phyloP scores from a whole-genome alignment of 1,140 invertebrate species.

The Acromyrmex charruanus region DNA sequence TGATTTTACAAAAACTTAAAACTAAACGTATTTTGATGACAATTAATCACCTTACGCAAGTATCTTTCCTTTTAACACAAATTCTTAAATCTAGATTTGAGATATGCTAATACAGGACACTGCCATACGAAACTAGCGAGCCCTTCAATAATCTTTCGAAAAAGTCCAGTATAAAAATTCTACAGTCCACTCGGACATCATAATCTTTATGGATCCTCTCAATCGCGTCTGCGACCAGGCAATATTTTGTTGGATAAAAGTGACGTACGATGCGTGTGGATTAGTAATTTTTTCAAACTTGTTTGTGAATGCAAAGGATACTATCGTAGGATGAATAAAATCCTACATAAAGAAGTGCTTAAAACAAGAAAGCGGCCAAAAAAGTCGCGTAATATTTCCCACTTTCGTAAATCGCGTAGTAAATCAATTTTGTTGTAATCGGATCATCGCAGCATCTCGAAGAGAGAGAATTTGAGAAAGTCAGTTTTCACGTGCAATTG shows the following conservation, averaged over 20 bases:
- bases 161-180: conserved; percentile 30
- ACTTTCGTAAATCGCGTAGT: conserved; percentile 16
- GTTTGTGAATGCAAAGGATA: conserved; percentile 41
- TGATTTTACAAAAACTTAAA: neutral
- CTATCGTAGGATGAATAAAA: conserved; percentile 14
- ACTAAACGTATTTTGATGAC: neutral
- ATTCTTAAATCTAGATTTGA: neutral
- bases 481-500: conserved; percentile 22
- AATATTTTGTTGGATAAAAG: conserved; percentile 60
- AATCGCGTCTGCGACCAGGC: conserved; percentile 50
- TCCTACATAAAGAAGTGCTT: conserved; percentile 36
- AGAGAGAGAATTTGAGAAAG: too few species aligned
- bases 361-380: neutral
- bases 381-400: neutral
- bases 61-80: neutral
- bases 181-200: conserved; percentile 36
- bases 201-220: conserved; percentile 59
- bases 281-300: conserved; percentile 50
- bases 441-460: neutral
- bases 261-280: conserved; percentile 48
- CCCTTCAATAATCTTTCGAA: conserved; percentile 18
- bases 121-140: neutral
- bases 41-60: neutral
- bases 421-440: conserved; percentile 21
- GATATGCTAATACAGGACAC: neutral